These are phyloP conservation scores for Numenius phaeopus DNA, from an alignment of 2,797 vertebrate species.

Conservation along the genomic window DNA sequence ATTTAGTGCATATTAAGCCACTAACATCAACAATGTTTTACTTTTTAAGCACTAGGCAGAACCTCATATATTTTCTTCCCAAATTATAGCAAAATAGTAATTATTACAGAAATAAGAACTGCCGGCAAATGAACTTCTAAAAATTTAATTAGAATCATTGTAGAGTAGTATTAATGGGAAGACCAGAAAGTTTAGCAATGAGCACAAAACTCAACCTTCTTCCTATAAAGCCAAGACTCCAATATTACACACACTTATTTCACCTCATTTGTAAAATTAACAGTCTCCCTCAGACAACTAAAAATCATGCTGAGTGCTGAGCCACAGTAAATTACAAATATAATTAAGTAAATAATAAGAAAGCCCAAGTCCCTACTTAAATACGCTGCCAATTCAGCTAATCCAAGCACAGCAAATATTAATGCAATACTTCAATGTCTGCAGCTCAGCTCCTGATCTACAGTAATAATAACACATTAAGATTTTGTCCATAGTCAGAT, in stretches of 20 bases:
- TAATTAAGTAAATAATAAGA: slow-evolving; percentile 68
- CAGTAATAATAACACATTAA: slow-evolving; percentile 15
- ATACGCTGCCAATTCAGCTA: slow-evolving; percentile 43
- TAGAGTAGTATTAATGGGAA: not conserved
- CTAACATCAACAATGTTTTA: not conserved
- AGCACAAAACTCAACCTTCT: not conserved
- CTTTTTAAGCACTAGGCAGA: not conserved
- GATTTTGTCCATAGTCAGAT: slow-evolving; percentile 29
- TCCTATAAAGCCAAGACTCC: not conserved
- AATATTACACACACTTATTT: not conserved
- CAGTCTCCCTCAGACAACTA: slow-evolving; percentile 49
- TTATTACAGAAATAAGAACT: not conserved
- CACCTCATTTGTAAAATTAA: slow-evolving; percentile 59
- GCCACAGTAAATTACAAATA: slow-evolving; percentile 55
- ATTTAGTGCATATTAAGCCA: not conserved
- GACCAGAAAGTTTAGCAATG: not conserved
- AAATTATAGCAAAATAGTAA: not conserved
- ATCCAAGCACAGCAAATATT: slow-evolving; percentile 53
- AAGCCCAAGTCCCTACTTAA: slow-evolving; percentile 41
- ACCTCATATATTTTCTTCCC: not conserved
- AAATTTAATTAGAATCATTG: slow-evolving; percentile 30
- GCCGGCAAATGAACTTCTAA: not conserved
- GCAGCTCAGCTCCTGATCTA: slow-evolving; percentile 19
- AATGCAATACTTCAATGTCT: slow-evolving; percentile 60
- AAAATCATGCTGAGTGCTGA: slow-evolving; percentile 49